A percentile compares a stretch with the other conserved stretches of the same genome.
These are phyloP conservation scores for Stichodactyla helianthus DNA, from an alignment of 64 coral and sea anemone genomes.

Conservation along the genomic window DNA sequence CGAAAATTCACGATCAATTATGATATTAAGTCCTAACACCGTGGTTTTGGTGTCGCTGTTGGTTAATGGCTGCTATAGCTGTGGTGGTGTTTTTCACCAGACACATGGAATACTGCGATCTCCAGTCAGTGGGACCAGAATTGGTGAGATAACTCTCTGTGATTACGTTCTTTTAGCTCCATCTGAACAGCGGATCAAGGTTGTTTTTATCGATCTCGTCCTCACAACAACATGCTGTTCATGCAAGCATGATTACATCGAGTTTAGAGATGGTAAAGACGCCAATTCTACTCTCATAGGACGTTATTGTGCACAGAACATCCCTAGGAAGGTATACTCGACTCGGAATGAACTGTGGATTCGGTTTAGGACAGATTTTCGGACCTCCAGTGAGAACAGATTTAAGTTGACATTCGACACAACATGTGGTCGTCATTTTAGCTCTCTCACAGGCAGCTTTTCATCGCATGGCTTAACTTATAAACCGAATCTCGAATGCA, in stretches of 20 bases:
- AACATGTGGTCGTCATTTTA: slow-evolving; percentile 75
- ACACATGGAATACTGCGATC: slow-evolving; percentile 30
- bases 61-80: slow-evolving; percentile 12
- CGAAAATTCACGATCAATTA: neutral
- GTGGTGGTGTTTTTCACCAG: slow-evolving; percentile 23
- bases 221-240: slow-evolving; percentile 84
- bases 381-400: slow-evolving; percentile 57
- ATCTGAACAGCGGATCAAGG: slow-evolving; percentile 49
- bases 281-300: slow-evolving; percentile 75
- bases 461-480: slow-evolving; percentile 58
- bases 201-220: slow-evolving; percentile 71
- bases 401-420: slow-evolving; percentile 73
- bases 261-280: slow-evolving; percentile 76
- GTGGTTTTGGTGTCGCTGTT: neutral
- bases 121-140: slow-evolving; percentile 33
- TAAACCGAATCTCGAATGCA: slow-evolving; percentile 64
- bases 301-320: slow-evolving; percentile 74
- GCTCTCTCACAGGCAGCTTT: slow-evolving; percentile 51
- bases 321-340: slow-evolving; percentile 77
- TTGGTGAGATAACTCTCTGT: slow-evolving; percentile 43
- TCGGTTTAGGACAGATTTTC: slow-evolving; percentile 67
- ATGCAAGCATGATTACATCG: slow-evolving; percentile 79
- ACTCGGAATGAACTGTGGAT: slow-evolving; percentile 68
- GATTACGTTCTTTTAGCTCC: slow-evolving; percentile 63
- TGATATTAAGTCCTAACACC: neutral